Evolutionary conservation across 2,888 invertebrate species (phyloP).

Genomic region (Bembecia ichneumoniformis): DNA sequence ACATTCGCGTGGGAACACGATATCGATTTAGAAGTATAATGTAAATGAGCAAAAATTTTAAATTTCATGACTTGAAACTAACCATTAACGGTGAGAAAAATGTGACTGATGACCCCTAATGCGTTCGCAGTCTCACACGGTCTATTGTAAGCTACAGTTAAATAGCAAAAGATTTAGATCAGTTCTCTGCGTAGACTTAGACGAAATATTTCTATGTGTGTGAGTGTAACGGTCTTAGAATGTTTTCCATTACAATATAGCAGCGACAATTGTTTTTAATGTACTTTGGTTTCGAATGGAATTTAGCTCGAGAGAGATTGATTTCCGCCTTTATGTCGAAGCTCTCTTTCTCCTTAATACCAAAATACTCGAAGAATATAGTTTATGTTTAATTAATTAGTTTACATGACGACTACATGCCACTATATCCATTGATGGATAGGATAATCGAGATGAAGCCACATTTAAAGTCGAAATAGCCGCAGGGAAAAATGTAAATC

Average conservation of each 20-base stretch:
- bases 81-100: neutral
- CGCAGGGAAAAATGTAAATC: neutral
- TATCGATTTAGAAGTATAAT: constrained; percentile 19
- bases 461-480: neutral
- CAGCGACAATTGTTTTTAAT: too few relatives aligned
- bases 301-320: too few relatives aligned
- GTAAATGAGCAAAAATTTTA: neutral
- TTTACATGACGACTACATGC: too few relatives aligned
- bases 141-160: constrained; percentile 29
- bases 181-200: constrained; percentile 30
- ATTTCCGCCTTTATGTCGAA: too few relatives aligned
- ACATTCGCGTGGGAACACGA: constrained; percentile 33
- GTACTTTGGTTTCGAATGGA: too few relatives aligned
- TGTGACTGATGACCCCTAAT: constrained; percentile 2
- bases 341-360: too few relatives aligned
- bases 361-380: too few relatives aligned
- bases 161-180: constrained; percentile 42
- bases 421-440: too few relatives aligned
- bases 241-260: constrained; percentile 23
- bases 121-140: constrained; percentile 28
- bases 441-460: neutral
- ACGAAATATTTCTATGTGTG: constrained; percentile 27
- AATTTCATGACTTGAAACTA: neutral
- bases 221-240: constrained; percentile 57
- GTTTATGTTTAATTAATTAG: too few relatives aligned